phyloP scores from a whole-genome alignment of 2,113 vertebrate genomes.

The Prionailurus bengalensis region DNA sequence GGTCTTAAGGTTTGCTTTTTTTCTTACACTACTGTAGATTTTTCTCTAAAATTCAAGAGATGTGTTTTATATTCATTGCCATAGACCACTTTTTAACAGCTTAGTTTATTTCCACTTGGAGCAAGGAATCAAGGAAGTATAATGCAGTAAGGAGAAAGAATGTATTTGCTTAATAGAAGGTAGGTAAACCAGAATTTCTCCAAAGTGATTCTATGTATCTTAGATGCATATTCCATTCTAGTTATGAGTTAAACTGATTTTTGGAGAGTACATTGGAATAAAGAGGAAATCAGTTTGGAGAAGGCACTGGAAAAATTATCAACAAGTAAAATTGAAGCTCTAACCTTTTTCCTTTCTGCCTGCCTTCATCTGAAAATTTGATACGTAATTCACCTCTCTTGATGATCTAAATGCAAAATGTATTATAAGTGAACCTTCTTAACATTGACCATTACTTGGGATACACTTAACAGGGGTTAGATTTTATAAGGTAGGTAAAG shows the following conservation, averaged over 20 bases:
- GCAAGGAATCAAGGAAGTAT: not conserved
- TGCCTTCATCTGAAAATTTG: slow-evolving; percentile 54
- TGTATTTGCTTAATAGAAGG: not conserved
- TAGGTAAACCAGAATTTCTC: not conserved
- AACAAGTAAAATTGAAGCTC: slow-evolving; percentile 53
- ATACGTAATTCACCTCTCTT: slow-evolving; percentile 26
- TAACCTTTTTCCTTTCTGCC: not conserved
- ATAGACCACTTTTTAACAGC: not conserved
- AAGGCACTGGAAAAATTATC: slow-evolving; percentile 53
- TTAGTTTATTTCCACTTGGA: not conserved
- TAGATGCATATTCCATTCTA: not conserved
- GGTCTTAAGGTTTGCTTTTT: not conserved
- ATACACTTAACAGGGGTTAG: slow-evolving; percentile 19
- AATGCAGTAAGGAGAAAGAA: not conserved
- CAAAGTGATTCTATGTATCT: not conserved
- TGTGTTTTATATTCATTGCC: not conserved
- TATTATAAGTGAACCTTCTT: not conserved
- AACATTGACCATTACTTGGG: not conserved
- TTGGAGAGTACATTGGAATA: not conserved
- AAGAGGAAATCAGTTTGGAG: slow-evolving; percentile 39
- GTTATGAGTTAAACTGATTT: slow-evolving; percentile 32
- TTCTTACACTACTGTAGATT: not conserved
- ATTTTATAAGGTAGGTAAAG: slow-evolving; percentile 28
- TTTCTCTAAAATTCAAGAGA: not conserved
- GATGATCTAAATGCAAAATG: slow-evolving; percentile 68